Base-by-base conservation (phyloP, 2,888 invertebrate genomes). In the Ochropleura plecta region DNA sequence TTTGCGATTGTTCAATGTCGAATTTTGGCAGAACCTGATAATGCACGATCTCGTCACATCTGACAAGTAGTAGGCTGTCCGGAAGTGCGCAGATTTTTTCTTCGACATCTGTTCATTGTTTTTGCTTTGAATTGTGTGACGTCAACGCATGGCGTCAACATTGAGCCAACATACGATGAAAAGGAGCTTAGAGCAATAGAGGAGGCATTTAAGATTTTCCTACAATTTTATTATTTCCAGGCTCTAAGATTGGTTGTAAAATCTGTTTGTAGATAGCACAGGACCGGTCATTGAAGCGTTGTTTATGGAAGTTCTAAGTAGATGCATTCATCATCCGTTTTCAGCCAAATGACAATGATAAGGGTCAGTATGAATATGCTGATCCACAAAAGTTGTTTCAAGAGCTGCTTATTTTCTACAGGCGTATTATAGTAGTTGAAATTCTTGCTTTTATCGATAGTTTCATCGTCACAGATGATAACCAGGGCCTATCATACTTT, bases 31-130 rank as follows among this genome's bases (percentile, higher is more conserved):
- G 42, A 46, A 40, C 46, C 10, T 46, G 18, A 9, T 69, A 40
- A 70, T 55, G 53, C 12, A 44, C 51, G 3, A 70, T 49, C 8
- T 70, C 30, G 30, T 30, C 30, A 30, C 30, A 2, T 30, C 30
- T 70, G 42, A 78, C 48, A 53, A 10, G 53, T n/a, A 57, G 76
- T 72, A 44, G 79, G 76, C 14, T 55, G 76, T 79, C 62, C 76
- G 79, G 76, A 72, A 77, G 76, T 16, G 16, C 16, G 55, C 20
- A 44, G 20, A 40, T 62, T 78, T 53, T 76, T 76, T 42, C 12
- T 8, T 18, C 14, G 3, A 3, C 20, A 14, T 18, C n/a, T 48
- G 49, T 72, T 8, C 60, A 14, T 44, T 30, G 44, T 59, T 30
- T 30, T 60, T 49, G 30, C 59, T 73, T 44, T 5, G 30, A 60